Base-by-base conservation (phyloP, 2,113 vertebrate species). In the Pomatostomus ruficeps region DNA sequence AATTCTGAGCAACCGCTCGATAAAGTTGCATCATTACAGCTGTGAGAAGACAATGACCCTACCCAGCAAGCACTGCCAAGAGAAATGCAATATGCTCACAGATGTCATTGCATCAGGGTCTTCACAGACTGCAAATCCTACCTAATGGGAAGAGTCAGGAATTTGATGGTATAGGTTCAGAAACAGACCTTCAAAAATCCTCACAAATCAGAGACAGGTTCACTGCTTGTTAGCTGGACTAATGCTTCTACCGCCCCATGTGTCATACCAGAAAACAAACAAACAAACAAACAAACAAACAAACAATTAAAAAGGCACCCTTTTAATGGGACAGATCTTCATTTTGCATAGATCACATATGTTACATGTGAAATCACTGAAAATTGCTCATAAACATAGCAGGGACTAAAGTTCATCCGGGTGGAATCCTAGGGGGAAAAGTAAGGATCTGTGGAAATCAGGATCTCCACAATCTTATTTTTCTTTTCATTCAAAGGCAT, bases 41-140 rank as follows among this genome's bases (percentile, higher is more conserved):
- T 48, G 19, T n/a, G 22, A 70, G 63, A 45, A 59, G 12, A 29
- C 18, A 74, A 43, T 10, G 51, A 25, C 6, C 4, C 6, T 13
- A 6, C 11, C 21, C 51, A n/a, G 42, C 12, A 61, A 81, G 17
- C 36, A 22, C 6, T 25, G 20, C 13, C 0, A 3, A 52, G 58
- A 57, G 43, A 73, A 91, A 42, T 1, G 1, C 1, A 2, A 1
- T 7, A 4, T 43, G 11, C 42, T 18, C 23, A 35, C 25, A 18
- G 24, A 31, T 7, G 1, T 46, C n/a, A 13, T 18, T 9, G 26
- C 28, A 38, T 45, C 51, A 43, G 12, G 1, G 2, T 40, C 20
- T 36, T 85, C 31, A 57, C 24, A 78, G 22, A 24, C 36, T 62
- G n/a, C n/a, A 85, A 71, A 54, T 49, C 35, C 43, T 82, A 18